Evolutionary conservation across 2,888 invertebrate genomes (phyloP).

Genomic region (Leptinotarsa juncta): DNA sequence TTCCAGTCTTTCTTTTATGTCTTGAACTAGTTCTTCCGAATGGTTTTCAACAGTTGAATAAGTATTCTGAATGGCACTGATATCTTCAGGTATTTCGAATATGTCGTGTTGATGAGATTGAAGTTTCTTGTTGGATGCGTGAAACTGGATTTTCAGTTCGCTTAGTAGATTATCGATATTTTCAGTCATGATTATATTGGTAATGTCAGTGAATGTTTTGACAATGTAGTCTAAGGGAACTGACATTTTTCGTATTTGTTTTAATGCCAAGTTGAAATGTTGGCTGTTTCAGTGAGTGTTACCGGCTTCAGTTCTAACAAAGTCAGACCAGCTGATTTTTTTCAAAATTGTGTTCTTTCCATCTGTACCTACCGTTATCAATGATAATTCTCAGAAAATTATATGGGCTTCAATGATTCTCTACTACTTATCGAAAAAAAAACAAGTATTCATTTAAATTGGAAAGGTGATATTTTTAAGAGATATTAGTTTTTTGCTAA

Average conservation of each 20-base stretch:
- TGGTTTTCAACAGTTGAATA: slow-evolving; percentile 46
- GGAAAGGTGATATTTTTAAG: too few species aligned
- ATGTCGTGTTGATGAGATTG: slow-evolving; percentile 8
- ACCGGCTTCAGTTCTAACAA: too few species aligned
- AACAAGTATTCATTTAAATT: too few species aligned
- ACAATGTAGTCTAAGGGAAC: background rate
- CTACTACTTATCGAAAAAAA: too few species aligned
- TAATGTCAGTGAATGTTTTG: slow-evolving; percentile 4
- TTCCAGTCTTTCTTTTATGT: slow-evolving; percentile 44
- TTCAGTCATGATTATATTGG: slow-evolving; percentile 6
- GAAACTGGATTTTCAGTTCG: slow-evolving; percentile 31
- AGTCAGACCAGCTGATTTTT: too few species aligned
- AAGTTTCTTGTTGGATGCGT: slow-evolving; percentile 30
- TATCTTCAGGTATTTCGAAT: slow-evolving; percentile 24
- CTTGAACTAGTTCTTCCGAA: slow-evolving; percentile 40
- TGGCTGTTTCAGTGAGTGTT: too few species aligned
- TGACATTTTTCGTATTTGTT: slow-evolving; percentile 10
- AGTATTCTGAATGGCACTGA: slow-evolving; percentile 48
- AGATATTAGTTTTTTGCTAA: too few species aligned
- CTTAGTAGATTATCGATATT: slow-evolving; percentile 30
- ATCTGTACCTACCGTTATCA: too few species aligned
- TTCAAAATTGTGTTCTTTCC: too few species aligned
- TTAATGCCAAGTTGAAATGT: too few species aligned
- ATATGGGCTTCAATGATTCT: too few species aligned
- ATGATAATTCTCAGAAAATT: too few species aligned